These are phyloP conservation scores for Drosophila lacertosa DNA, from an alignment of 1,140 invertebrate genomes.

Conservation along the genomic window DNA sequence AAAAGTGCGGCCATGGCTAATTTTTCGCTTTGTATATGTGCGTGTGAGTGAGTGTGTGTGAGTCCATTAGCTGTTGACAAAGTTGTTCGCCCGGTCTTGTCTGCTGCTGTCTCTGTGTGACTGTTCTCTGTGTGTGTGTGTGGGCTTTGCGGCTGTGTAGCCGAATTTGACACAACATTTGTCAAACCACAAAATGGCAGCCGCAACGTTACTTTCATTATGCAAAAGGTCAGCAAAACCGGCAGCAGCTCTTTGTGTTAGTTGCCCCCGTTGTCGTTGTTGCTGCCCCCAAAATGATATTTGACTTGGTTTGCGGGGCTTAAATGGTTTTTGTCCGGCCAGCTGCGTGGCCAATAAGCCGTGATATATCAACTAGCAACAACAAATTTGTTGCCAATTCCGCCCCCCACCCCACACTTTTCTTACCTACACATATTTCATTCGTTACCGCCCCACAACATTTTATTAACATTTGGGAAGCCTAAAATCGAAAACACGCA, in stretches of 20 bases:
- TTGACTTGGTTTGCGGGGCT: conserved; percentile 52
- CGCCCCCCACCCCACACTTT: background rate
- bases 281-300: conserved; percentile 55
- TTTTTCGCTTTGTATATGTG: conserved; percentile 62
- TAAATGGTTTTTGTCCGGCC: conserved; percentile 44
- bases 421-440: conserved; percentile 32
- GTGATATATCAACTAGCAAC: conserved; percentile 58
- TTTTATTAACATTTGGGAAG: conserved; percentile 33
- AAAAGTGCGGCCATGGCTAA: conserved; percentile 61
- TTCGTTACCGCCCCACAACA: background rate
- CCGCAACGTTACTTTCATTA: conserved; percentile 80
- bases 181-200: conserved; percentile 80
- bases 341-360: conserved; percentile 59
- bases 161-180: conserved; percentile 82
- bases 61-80: conserved; percentile 82
- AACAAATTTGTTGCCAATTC: conserved; percentile 30
- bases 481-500: conserved; percentile 40
- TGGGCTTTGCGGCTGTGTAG: conserved; percentile 64
- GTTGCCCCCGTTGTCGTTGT: background rate
- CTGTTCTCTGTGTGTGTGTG: conserved; percentile 28
- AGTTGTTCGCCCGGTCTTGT: conserved; percentile 62
- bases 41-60: conserved; percentile 33
- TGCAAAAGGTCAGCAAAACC: conserved; percentile 73
- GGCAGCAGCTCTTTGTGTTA: background rate
- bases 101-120: conserved; percentile 20